phyloP scores from a whole-genome alignment of 2,888 invertebrate species.

The Hetaerina titia region DNA sequence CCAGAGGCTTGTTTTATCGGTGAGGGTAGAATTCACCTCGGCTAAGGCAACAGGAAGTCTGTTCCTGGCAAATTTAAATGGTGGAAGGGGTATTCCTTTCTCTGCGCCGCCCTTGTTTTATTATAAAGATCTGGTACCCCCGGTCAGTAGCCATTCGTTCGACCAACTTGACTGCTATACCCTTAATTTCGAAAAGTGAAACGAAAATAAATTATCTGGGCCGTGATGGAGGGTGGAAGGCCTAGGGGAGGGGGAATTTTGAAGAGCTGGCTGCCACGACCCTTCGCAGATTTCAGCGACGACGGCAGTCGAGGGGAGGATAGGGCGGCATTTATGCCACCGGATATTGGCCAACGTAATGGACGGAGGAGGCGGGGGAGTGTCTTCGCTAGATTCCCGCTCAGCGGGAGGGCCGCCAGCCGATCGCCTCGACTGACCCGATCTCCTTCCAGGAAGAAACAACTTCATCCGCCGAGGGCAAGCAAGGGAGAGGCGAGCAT shows the following conservation, averaged over 20 bases:
- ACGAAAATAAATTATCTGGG: neutral
- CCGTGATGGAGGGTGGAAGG: neutral
- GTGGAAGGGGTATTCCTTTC: too few relatives aligned
- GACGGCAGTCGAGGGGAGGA: too few relatives aligned
- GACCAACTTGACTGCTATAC: too few relatives aligned
- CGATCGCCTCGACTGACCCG: neutral
- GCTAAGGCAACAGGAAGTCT: too few relatives aligned
- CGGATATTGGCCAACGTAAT: slow-evolving; percentile 17
- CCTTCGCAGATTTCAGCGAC: too few relatives aligned
- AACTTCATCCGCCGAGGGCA: slow-evolving; percentile 9
- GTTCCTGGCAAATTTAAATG: too few relatives aligned
- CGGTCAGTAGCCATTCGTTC: too few relatives aligned
- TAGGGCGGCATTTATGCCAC: neutral
- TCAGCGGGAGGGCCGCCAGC: neutral
- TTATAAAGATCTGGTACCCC: too few relatives aligned
- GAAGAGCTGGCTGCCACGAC: too few relatives aligned
- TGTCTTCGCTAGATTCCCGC: neutral
- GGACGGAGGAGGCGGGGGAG: neutral
- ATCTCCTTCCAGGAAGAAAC: slow-evolving; percentile 17
- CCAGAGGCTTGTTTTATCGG: too few relatives aligned
- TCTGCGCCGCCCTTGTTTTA: too few relatives aligned
- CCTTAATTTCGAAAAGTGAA: neutral
- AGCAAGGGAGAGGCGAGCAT: neutral
- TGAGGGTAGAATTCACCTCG: too few relatives aligned
- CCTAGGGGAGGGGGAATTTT: neutral